Evolutionary conservation across 2,888 invertebrate species (phyloP).

Genomic region (Strigamia crassipes): DNA sequence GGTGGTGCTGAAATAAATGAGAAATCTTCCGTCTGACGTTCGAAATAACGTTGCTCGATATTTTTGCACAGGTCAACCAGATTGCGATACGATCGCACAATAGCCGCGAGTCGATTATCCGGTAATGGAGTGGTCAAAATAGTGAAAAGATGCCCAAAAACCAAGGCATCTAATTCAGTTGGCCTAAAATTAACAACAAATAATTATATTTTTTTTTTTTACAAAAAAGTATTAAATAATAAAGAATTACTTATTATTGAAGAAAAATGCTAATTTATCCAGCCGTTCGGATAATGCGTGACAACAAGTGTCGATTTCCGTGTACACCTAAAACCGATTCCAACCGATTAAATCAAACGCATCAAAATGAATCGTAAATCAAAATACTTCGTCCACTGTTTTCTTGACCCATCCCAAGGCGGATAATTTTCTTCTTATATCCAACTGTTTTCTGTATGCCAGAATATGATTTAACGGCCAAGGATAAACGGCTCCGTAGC

Average conservation of each 20-base stretch:
- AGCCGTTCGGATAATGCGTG: constrained; percentile 83
- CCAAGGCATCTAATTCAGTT: constrained; percentile 92
- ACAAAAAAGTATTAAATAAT: background rate
- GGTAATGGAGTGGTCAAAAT: constrained; percentile 88
- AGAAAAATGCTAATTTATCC: constrained; percentile 77
- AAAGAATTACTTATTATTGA: constrained; percentile 59
- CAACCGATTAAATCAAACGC: background rate
- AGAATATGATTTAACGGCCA: constrained; percentile 36
- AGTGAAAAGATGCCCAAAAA: constrained; percentile 96
- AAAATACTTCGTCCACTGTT: constrained; percentile 71
- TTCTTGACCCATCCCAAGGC: constrained; percentile 83
- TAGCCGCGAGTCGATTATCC: constrained; percentile 77
- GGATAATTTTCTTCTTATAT: constrained; percentile 72
- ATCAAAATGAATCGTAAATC: background rate
- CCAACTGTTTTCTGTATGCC: constrained; percentile 66
- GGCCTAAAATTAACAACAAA: constrained; percentile 67
- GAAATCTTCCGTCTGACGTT: constrained; percentile 47
- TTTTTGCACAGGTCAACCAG: constrained; percentile 81
- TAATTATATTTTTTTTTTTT: background rate
- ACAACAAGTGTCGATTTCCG: constrained; percentile 81
- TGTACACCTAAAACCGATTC: constrained; percentile 60
- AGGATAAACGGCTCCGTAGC: constrained; percentile 7
- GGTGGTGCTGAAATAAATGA: constrained; percentile 17
- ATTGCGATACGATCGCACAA: constrained; percentile 74
- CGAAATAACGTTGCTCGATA: constrained; percentile 69